Percentiles rank a stretch among this genome's conserved stretches.
Evolutionary conservation across 1,140 invertebrate species (phyloP).

Genomic region (Bombus superbus): DNA sequence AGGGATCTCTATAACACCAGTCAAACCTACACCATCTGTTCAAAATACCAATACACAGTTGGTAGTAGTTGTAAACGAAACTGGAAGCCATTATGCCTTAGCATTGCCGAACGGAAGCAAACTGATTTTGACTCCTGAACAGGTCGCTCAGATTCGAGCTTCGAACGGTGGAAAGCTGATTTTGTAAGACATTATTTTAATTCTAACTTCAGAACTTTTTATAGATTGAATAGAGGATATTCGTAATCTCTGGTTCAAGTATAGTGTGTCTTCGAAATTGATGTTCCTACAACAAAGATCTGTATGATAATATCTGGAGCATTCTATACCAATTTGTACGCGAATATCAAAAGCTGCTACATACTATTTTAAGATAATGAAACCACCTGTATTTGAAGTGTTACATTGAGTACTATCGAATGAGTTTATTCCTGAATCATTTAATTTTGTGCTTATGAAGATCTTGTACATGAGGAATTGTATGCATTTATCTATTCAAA

Average conservation of each 20-base stretch:
- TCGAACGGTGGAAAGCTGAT: conserved; percentile 80
- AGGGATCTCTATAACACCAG: conserved; percentile 79
- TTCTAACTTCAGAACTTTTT: background rate
- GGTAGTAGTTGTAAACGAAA: conserved; percentile 81
- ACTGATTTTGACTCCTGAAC: conserved; percentile 79
- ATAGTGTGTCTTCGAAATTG: background rate
- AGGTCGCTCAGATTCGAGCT: conserved; percentile 80
- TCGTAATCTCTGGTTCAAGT: background rate
- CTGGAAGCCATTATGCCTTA: conserved; percentile 80
- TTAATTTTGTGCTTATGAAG: background rate
- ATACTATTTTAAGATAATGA: background rate
- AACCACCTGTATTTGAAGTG: background rate
- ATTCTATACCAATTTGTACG: background rate
- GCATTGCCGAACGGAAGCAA: conserved; percentile 80
- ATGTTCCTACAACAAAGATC: conserved; percentile 28
- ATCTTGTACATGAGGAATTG: background rate
- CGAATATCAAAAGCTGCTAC: background rate
- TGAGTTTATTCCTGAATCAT: background rate
- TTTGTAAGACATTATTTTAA: conserved; percentile 62
- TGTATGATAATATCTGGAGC: background rate
- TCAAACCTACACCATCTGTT: conserved; percentile 65
- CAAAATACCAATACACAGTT: conserved; percentile 68
- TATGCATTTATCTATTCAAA: background rate
- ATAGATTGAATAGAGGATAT: background rate
- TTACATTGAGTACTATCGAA: too few relatives aligned